A percentile compares a stretch with the other conserved stretches of the same genome.
These are phyloP conservation scores for Otolemur garnettii DNA, from an alignment of 2,113 vertebrate species.

Conservation along the genomic window DNA sequence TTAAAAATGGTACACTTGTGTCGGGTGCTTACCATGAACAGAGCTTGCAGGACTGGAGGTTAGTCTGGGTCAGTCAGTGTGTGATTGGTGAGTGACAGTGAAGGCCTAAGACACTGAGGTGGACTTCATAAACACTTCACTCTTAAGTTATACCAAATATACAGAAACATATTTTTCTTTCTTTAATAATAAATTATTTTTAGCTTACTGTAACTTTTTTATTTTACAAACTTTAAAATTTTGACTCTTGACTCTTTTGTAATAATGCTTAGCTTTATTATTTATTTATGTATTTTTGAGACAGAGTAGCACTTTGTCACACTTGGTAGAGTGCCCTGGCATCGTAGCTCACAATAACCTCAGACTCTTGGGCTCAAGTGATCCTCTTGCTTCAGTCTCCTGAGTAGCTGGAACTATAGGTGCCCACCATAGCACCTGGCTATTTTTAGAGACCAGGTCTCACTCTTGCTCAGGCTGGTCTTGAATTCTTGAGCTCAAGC, in stretches of 20 bases:
- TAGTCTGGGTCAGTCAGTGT: background rate
- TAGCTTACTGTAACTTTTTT: background rate
- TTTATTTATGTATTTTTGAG: too few relatives aligned
- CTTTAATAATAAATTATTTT: background rate
- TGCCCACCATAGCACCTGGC: too few relatives aligned
- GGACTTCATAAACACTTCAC: background rate
- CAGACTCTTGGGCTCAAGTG: too few relatives aligned
- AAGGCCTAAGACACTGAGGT: too few relatives aligned
- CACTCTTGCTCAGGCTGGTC: too few relatives aligned
- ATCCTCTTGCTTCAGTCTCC: too few relatives aligned
- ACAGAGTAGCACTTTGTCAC: too few relatives aligned
- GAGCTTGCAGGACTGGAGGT: background rate
- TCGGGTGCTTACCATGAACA: background rate
- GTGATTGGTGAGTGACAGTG: background rate
- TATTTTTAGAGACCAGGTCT: too few relatives aligned
- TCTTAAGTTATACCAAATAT: background rate
- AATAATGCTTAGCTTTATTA: background rate
- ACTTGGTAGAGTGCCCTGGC: too few relatives aligned
- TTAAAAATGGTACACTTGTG: background rate
- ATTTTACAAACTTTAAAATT: background rate
- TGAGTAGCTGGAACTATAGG: too few relatives aligned
- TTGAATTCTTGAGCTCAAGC: too few relatives aligned
- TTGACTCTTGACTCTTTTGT: background rate
- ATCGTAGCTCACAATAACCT: too few relatives aligned
- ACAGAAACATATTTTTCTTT: background rate